These are phyloP conservation scores for Ceratina japonica DNA, from an alignment of 1,140 invertebrate genomes.

Conservation along the genomic window DNA sequence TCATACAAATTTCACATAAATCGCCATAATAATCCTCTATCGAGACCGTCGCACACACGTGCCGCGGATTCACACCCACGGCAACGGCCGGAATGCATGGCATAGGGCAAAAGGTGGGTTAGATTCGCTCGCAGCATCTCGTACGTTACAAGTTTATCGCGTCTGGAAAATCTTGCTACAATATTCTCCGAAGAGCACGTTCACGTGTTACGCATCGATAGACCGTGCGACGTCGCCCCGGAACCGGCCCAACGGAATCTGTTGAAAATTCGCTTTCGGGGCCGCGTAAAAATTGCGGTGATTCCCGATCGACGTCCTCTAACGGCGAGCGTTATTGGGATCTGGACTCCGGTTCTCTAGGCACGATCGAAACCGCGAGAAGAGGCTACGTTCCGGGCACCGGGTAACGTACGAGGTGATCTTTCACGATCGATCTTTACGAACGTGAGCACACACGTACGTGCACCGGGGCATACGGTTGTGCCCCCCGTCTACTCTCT, in stretches of 20 bases:
- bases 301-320: slow-evolving; percentile 14
- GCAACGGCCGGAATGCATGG: slow-evolving; percentile 54
- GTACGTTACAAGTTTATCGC: slow-evolving; percentile 39
- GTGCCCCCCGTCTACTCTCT: not conserved
- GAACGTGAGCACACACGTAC: slow-evolving; percentile 8
- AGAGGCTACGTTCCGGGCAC: slow-evolving; percentile 44
- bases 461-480: slow-evolving; percentile 34
- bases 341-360: slow-evolving; percentile 36
- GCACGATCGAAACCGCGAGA: slow-evolving; percentile 44
- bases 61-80: slow-evolving; percentile 60
- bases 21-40: not conserved
- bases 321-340: slow-evolving; percentile 24
- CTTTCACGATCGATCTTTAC: slow-evolving; percentile 73
- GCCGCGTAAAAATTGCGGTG: not conserved
- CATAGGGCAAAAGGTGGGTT: slow-evolving; percentile 44
- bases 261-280: not conserved
- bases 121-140: slow-evolving; percentile 23
- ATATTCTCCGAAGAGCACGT: not conserved
- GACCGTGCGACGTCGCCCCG: not conserved
- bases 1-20: not conserved
- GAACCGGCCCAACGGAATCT: not conserved
- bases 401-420: slow-evolving; percentile 63
- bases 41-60: not conserved
- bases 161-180: slow-evolving; percentile 47
- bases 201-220: slow-evolving; percentile 8